Evolutionary conservation across 2,797 vertebrate species (phyloP).

Genomic region (Propithecus deckenii): DNA sequence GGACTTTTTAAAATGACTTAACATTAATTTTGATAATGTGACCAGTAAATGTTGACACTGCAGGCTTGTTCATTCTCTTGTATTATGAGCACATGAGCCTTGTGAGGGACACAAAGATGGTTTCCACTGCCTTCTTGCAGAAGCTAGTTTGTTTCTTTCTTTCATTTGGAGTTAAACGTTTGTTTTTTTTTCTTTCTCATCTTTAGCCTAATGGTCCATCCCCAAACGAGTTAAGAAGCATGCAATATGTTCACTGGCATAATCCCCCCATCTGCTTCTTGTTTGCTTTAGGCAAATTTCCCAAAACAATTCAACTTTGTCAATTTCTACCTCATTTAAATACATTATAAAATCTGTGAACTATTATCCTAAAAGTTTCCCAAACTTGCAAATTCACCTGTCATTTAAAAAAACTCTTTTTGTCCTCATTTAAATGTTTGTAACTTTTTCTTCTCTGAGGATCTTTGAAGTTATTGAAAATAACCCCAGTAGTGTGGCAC

Average conservation of each 20-base stretch:
- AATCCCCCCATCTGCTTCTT: not conserved
- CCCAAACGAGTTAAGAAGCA: constrained; percentile 12
- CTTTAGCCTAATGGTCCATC: constrained; percentile 52
- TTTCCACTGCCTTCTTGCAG: not conserved
- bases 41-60: not conserved
- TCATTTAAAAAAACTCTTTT: not conserved
- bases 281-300: constrained; percentile 28
- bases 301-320: constrained; percentile 46
- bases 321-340: constrained; percentile 56
- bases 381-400: constrained; percentile 20
- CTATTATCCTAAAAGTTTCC: not conserved
- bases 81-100: constrained; percentile 11
- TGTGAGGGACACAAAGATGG: not conserved
- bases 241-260: not conserved
- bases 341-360: constrained; percentile 23
- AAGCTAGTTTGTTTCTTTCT: constrained; percentile 18
- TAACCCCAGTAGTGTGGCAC: not conserved
- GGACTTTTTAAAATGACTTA: not conserved
- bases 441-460: not conserved
- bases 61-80: not conserved
- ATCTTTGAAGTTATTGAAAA: not conserved
- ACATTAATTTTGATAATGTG: not conserved
- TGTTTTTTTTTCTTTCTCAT: not conserved
- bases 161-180: not conserved
- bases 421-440: constrained; percentile 2